Conservation (phyloP, 37 sponge, comb jelly and placozoan genomes). For the Eunapius fragilis region DNA sequence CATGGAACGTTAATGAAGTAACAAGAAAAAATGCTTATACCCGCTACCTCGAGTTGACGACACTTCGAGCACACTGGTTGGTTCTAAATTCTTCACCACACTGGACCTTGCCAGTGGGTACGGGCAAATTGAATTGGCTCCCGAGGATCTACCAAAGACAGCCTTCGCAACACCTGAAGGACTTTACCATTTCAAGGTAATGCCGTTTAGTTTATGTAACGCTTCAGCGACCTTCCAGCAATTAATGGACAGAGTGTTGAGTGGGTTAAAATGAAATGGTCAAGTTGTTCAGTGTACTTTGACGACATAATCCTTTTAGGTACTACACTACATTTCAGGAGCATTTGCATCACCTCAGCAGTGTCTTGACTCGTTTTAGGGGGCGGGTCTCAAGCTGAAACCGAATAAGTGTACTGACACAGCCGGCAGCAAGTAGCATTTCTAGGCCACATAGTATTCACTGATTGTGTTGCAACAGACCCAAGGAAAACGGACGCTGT, state of each 20-base stretch:
- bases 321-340: slow-evolving; percentile 3
- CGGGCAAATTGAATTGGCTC: slow-evolving; percentile 20
- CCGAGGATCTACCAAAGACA: slow-evolving; percentile 24
- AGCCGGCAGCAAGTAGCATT: slow-evolving; percentile 20
- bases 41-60: slow-evolving; percentile 42
- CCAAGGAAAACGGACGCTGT: slow-evolving; percentile 6
- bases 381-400: slow-evolving; percentile 38
- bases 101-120: slow-evolving; percentile 34
- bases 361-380: slow-evolving; percentile 6
- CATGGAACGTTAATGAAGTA: background rate
- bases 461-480: slow-evolving; percentile 4
- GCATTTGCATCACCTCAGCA: slow-evolving; percentile 10
- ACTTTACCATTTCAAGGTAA: too few relatives aligned
- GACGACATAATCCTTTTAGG: slow-evolving; percentile 44
- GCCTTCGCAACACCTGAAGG: slow-evolving; percentile 32
- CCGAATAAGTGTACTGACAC: too few relatives aligned
- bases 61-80: slow-evolving; percentile 22
- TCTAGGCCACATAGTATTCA: slow-evolving; percentile 53
- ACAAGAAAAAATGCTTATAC: slow-evolving; percentile 41
- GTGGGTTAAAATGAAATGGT: slow-evolving; percentile 27
- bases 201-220: too few relatives aligned
- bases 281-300: slow-evolving; percentile 37
- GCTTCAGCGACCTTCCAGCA: too few relatives aligned
- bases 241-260: too few relatives aligned
- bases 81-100: too few relatives aligned